Conservation (phyloP, 2,888 invertebrate genomes). For the Aethes cnicana region DNA sequence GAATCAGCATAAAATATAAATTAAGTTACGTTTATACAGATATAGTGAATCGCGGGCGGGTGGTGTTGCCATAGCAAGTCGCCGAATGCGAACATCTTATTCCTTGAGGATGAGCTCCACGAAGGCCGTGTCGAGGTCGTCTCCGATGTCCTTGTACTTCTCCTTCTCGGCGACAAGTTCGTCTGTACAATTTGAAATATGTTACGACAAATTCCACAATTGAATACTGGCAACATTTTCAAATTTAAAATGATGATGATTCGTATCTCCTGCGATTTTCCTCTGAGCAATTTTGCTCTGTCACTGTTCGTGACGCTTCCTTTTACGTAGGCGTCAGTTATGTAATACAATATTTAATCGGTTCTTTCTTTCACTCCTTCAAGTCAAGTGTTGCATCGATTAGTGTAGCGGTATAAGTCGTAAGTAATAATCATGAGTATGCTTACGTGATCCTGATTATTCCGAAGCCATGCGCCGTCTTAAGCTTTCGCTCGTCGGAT, state of each 20-base stretch:
- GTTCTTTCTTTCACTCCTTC: not conserved
- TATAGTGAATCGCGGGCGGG: slow-evolving; percentile 62
- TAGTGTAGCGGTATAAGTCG: slow-evolving; percentile 41
- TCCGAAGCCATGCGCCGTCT: slow-evolving; percentile 77
- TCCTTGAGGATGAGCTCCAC: slow-evolving; percentile 93
- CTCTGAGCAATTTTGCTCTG: slow-evolving; percentile 1
- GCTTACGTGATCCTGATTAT: slow-evolving; percentile 72
- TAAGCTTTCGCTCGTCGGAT: slow-evolving; percentile 41
- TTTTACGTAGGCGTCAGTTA: not conserved
- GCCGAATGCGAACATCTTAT: slow-evolving; percentile 56
- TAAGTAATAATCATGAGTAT: slow-evolving; percentile 49
- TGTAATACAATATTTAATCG: not conserved
- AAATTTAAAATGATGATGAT: not conserved
- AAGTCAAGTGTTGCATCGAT: slow-evolving; percentile 27
- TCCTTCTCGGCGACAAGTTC: slow-evolving; percentile 98
- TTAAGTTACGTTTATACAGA: slow-evolving; percentile 67
- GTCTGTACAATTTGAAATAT: slow-evolving; percentile 83
- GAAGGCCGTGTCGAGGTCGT: slow-evolving; percentile 99
- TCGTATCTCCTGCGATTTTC: slow-evolving; percentile 1
- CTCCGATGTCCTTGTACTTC: slow-evolving; percentile 99
- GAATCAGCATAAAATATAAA: slow-evolving; percentile 77
- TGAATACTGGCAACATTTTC: not conserved
- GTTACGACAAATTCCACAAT: not conserved
- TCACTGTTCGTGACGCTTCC: not conserved
- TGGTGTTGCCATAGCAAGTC: slow-evolving; percentile 37